These are phyloP conservation scores for Burhinus oedicnemus DNA, from an alignment of 2,113 vertebrate species.

Conservation along the genomic window DNA sequence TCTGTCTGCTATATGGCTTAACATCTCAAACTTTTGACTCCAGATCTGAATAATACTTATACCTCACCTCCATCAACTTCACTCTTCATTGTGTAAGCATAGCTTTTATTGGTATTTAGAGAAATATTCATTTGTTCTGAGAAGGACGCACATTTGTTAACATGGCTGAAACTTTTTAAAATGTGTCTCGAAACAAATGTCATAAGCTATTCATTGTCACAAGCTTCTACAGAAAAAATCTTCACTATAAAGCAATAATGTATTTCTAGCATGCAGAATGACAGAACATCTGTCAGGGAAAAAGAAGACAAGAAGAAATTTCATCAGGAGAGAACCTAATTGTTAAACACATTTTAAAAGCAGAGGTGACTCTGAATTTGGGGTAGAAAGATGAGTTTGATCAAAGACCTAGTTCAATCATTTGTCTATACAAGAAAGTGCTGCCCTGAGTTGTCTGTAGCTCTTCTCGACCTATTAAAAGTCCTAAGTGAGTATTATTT, in stretches of 20 bases:
- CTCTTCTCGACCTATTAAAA: background rate
- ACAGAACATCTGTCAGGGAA: background rate
- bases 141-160: background rate
- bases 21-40: background rate
- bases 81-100: background rate
- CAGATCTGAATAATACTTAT: background rate
- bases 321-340: background rate
- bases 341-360: background rate
- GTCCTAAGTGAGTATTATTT: background rate
- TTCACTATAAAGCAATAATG: background rate
- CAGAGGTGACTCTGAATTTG: background rate
- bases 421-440: background rate
- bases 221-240: background rate
- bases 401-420: background rate
- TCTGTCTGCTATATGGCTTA: background rate
- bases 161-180: background rate
- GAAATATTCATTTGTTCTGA: background rate
- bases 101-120: background rate
- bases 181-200: background rate
- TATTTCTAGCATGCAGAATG: background rate
- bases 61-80: background rate
- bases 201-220: background rate
- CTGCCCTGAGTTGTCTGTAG: background rate
- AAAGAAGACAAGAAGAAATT: background rate
- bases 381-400: background rate